Evolutionary conservation across 2,888 invertebrate species (phyloP).

Genomic region (Cinara cedri): DNA sequence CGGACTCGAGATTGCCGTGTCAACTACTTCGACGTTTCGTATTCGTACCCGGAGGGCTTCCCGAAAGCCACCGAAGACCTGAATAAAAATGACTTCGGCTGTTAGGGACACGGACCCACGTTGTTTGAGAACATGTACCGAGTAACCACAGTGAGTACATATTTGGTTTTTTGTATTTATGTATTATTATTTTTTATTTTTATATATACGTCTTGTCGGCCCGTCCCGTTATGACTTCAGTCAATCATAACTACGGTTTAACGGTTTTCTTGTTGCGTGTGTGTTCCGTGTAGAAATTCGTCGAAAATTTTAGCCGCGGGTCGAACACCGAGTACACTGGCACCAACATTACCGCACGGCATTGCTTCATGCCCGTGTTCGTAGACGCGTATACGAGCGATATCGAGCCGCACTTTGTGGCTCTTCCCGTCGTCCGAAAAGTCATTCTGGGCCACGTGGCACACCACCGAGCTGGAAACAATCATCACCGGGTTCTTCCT

Average conservation of each 20-base stretch:
- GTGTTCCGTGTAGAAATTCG: constrained; percentile 70
- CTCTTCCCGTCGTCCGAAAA: constrained; percentile 77
- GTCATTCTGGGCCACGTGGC: constrained; percentile 75
- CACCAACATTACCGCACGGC: constrained; percentile 72
- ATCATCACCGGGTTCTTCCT: constrained; percentile 79
- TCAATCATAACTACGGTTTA: too few species aligned
- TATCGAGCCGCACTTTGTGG: constrained; percentile 72
- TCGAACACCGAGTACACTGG: constrained; percentile 76
- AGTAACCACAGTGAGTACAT: constrained; percentile 69
- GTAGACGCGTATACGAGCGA: constrained; percentile 92
- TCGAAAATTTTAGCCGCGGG: constrained; percentile 80
- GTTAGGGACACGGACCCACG: not conserved
- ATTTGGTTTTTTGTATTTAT: too few species aligned
- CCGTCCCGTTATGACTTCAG: too few species aligned
- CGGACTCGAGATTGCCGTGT: constrained; percentile 83
- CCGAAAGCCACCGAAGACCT: constrained; percentile 67
- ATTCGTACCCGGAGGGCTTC: constrained; percentile 82
- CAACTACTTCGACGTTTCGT: constrained; percentile 91
- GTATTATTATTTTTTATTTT: too few species aligned
- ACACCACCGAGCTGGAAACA: constrained; percentile 73
- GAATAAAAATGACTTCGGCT: not conserved
- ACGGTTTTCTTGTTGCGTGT: constrained; percentile 43
- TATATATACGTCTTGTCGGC: not conserved
- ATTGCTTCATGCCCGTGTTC: constrained; percentile 83
- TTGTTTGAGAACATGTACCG: constrained; percentile 76